Evolutionary conservation across 2,888 invertebrate genomes (phyloP).

Genomic region (Tenthredo scrophulariae): DNA sequence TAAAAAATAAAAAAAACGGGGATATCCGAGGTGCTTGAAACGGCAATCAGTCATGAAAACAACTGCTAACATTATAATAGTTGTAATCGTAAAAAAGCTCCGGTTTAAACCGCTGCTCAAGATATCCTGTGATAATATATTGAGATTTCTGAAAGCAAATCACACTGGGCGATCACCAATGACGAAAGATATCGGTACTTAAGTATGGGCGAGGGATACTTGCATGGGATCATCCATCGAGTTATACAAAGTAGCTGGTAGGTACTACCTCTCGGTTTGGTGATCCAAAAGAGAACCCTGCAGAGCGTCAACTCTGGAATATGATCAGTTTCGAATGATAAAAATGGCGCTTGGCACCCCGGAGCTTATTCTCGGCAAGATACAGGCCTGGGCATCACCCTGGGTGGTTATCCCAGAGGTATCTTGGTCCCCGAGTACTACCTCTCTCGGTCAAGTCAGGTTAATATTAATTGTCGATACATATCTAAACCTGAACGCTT

Average conservation of each 20-base stretch:
- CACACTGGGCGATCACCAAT: background rate
- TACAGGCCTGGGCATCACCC: constrained; percentile 54
- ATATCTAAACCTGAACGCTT: constrained; percentile 61
- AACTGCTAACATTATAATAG: background rate
- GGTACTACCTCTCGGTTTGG: background rate
- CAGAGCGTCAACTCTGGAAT: constrained; percentile 19
- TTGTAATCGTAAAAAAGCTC: background rate
- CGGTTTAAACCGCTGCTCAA: background rate
- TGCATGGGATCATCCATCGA: constrained; percentile 37
- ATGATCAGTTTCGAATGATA: constrained; percentile 36
- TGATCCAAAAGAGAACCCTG: background rate
- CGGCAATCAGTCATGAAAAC: background rate
- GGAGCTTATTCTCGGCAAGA: constrained; percentile 11
- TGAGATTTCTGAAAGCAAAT: constrained; percentile 28
- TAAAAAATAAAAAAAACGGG: background rate
- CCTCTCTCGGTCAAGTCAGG: constrained; percentile 31
- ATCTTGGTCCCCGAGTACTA: constrained; percentile 55
- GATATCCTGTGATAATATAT: background rate
- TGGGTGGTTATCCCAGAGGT: constrained; percentile 62
- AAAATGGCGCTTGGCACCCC: constrained; percentile 48
- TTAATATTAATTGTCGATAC: constrained; percentile 67
- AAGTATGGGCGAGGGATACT: constrained; percentile 13
- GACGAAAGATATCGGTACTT: background rate
- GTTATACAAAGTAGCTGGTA: constrained; percentile 43
- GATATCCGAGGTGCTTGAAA: background rate